Evolutionary conservation across 2,113 vertebrate genomes (phyloP), one percentile per base, ranked within the genome.

Genomic region (Poeciliopsis occidentalis): DNA sequence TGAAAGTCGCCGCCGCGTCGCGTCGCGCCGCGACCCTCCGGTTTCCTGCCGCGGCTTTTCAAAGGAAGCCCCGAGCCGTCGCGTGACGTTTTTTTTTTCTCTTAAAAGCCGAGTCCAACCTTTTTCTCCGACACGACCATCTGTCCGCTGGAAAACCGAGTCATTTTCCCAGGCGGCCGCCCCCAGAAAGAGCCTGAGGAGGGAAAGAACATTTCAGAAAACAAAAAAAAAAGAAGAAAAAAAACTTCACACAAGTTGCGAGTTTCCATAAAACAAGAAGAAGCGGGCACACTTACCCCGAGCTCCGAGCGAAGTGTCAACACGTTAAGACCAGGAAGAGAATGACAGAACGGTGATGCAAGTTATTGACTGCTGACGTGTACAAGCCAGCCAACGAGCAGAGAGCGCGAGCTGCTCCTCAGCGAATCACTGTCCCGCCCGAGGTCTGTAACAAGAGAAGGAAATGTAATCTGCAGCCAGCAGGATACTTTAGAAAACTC

Each of bases 301-400:
- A 15, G 67, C 2, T 31, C 70, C 1, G 31, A 22, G 11, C 10
- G 71, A 80, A 64, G 86, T 86, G 75, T 80, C 84, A 83, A 27
- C 71, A 57, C 67, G 73, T 66, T 81, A 76, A 22, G 2, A 92
- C 86, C 91, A 92, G 93, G 92, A 94, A 93, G 91, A 87, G 78
- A 85, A 64, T 67, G 69, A 73, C 47, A 69, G 70, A 64, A 72
- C 72, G n/a, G 7, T 47, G 71, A 60, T 22, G 79, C 82, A 83
- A 89, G 27, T 51, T 81, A 73, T 81, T 73, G 88, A 86, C 80
- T 91, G 94, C 93, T 94, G 94, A 95, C 94, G 93, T 94, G 94
- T 93, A 89, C 90, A 44, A 82, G 3, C 37, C 84, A 90, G 71
- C 89, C 88, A 89, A 91, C 81, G 27, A 67, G 80, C 75, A 85